Base-by-base conservation (phyloP, 2,888 invertebrate species). In the Eustalomyia histrio region DNA sequence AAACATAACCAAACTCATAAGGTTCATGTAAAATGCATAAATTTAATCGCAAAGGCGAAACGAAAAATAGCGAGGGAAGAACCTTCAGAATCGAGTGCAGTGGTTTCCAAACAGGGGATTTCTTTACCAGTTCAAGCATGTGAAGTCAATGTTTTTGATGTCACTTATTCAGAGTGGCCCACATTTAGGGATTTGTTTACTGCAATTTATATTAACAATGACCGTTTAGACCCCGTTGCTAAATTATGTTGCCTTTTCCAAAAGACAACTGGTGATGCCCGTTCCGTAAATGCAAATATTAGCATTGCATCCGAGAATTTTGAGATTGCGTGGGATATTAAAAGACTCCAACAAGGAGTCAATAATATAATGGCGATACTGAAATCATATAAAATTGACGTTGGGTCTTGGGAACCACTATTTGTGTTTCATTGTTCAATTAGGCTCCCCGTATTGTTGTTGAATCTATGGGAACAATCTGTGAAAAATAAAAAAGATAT, bases 381-480 rank as follows among this genome's bases (percentile, higher is more conserved):
- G 5, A 16, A 72, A 55, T 43, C 71, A n/a, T 53, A 74, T 5
- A 52, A 50, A 4, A 67, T 63, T 1, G 52, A 47, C 4, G 60
- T 57, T 3, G 1, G 2, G 9, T 3, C 16, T 1, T 53, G 53
- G 53, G 53, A 53, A 10, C 53, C 53, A 53, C 16, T 53, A 0
- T 67, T 75, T 33, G 63, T 67, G 17, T 80, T 53, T 47, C 16
- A 79, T 35, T 76, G 68, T n/a, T 64, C 76, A 2, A 71, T 57
- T 24, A 68, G 57, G 2, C 57, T 82, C 14, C 75, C 75, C 1
- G 75, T 65, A 6, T 18, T 21, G 9, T 67, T 73, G 4, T 33
- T 74, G 1, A 47, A 64, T 3, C 33, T 79, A 24, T 79, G 76
- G 76, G 76, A 81, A 50, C 67, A 72, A 17, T 29, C 65, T 6